Evolutionary conservation across 2,113 vertebrate species (phyloP), one percentile per base, ranked within the genome.

Genomic region (Cheilinus undulatus): DNA sequence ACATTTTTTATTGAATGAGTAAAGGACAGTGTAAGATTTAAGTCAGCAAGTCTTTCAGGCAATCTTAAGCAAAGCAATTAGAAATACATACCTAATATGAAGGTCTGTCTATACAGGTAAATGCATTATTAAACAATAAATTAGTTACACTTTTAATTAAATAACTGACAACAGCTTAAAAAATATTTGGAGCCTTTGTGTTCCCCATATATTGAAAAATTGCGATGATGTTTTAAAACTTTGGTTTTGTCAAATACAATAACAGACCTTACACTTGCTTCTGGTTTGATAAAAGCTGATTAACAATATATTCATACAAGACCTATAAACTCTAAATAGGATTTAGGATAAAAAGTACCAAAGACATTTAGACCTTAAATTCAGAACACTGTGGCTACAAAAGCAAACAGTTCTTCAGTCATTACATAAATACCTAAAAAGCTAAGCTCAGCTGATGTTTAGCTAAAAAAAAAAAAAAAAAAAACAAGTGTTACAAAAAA

Each of bases 401-500:
- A 51, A 40, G 17, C 4, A 49, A 7, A 32, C 2, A 19, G 8
- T 34, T 8, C 2, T 10, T 1, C 32, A 23, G 26, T 59, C 17
- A 5, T 19, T 10, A 19, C 23, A 49, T 58, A 5, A 26, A 50
- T 14, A 12, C 11, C 52, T 28, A 45, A 58, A 45, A 68, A 59
- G 28, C 52, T 58, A 32, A 66, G 59, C 32, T 70, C 51, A 52
- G 40, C 40, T 50, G 52, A 36, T 1, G 0, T 54, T 50, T 36
- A 30, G n/a, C n/a, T n/a, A n/a, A n/a, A n/a, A n/a, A n/a, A n/a
- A n/a, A n/a, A n/a, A n/a, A 48, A 19, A 24, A 23, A 15, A 0
- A 27, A 63, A 74, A 78, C 73, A 53, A 50, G 52, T 57, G 7
- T 24, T 52, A 28, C 10, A 69, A 57, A 7, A 20, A 5, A n/a